A percentile compares a stretch with the other conserved stretches of the same genome.
These are phyloP conservation scores for Embidobia sp. DNA, from an alignment of 2,888 invertebrate species.

Conservation along the genomic window DNA sequence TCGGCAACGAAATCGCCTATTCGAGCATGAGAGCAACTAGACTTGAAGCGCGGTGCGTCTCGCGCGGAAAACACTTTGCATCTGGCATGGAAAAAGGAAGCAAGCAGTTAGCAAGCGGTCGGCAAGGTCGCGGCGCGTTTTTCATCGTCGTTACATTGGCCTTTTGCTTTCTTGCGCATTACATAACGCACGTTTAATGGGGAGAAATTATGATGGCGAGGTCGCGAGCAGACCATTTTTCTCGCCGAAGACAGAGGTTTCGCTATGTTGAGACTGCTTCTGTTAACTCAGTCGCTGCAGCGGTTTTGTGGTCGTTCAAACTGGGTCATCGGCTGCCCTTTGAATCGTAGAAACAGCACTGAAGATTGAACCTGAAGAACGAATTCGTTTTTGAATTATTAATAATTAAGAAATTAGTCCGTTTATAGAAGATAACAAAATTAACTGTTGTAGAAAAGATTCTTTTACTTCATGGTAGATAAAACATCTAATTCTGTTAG, in stretches of 20 bases:
- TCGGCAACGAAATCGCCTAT: no score
- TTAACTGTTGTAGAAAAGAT: no score
- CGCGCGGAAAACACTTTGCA: conserved; percentile 71
- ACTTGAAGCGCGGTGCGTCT: conserved; percentile 38
- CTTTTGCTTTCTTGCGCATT: conserved; percentile 60
- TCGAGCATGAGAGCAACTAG: no score
- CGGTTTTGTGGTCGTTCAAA: not conserved
- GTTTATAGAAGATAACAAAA: no score
- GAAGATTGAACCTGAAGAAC: no score
- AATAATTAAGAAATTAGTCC: no score
- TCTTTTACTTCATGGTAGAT: no score
- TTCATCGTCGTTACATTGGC: conserved; percentile 54
- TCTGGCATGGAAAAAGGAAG: conserved; percentile 77
- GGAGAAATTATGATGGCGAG: conserved; percentile 44
- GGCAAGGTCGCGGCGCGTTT: conserved; percentile 56
- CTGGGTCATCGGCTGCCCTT: not conserved
- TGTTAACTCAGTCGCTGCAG: not conserved
- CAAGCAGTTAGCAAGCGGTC: conserved; percentile 71
- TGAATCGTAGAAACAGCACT: no score
- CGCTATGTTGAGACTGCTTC: conserved; percentile 8
- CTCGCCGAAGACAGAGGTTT: not conserved
- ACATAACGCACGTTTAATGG: conserved; percentile 43
- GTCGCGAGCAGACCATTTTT: conserved; percentile 7
- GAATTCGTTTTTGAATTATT: no score
- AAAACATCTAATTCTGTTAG: no score